Percentiles rank a stretch among this genome's conserved stretches.
Conservation (phyloP, 2,888 invertebrate genomes). For the Cosmopolites sordidus region DNA sequence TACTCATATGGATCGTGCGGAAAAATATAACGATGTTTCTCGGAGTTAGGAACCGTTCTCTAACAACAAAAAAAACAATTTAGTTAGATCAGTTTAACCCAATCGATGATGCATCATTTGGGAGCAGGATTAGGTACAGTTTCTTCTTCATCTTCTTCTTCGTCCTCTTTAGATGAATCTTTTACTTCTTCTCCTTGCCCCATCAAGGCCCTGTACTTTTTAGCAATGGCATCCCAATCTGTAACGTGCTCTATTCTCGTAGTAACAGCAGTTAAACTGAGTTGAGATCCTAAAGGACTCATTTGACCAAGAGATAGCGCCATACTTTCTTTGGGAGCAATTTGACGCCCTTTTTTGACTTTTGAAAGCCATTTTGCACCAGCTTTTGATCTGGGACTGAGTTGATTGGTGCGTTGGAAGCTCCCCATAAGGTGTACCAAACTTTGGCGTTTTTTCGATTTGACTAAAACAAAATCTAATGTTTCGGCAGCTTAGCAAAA, state of each 20-base stretch:
- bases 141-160: conserved; percentile 43
- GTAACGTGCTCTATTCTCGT: conserved; percentile 84
- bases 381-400: conserved; percentile 76
- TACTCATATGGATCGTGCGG: background rate
- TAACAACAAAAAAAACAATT: background rate
- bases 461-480: conserved; percentile 39
- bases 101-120: conserved; percentile 31
- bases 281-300: conserved; percentile 78
- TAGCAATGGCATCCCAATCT: conserved; percentile 87
- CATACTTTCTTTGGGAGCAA: conserved; percentile 72
- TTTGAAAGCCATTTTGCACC: conserved; percentile 86
- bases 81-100: conserved; percentile 20
- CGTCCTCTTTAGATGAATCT: conserved; percentile 41
- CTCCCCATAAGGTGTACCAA: conserved; percentile 79
- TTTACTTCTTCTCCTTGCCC: conserved; percentile 58
- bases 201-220: conserved; percentile 77
- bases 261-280: conserved; percentile 71
- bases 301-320: conserved; percentile 75
- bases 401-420: conserved; percentile 60
- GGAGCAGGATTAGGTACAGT: conserved; percentile 34
- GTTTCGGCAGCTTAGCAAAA: conserved; percentile 9
- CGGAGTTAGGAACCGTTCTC: background rate
- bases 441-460: conserved; percentile 61
- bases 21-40: background rate
- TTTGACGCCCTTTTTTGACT: conserved; percentile 75